phyloP scores from a whole-genome alignment of 2,797 vertebrate species.

The Heliangelus exortis region DNA sequence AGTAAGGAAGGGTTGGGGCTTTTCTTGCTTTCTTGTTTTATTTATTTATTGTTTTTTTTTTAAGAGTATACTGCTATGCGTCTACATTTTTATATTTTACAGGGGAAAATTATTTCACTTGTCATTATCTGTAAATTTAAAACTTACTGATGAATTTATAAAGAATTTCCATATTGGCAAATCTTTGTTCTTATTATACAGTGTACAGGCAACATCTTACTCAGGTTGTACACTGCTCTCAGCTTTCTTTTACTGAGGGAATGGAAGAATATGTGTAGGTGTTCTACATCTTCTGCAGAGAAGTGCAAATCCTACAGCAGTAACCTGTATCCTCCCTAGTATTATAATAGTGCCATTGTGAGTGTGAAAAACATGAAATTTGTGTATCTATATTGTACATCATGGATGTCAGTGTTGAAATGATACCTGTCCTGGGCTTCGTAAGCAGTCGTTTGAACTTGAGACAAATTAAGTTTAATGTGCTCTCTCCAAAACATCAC shows the following conservation, averaged over 20 bases:
- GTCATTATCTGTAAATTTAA: background rate
- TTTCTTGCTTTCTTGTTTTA: too few species aligned
- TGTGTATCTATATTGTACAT: background rate
- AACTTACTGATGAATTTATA: background rate
- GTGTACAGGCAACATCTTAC: background rate
- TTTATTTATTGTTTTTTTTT: background rate
- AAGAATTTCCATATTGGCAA: background rate
- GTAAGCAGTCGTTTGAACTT: slow-evolving; percentile 10
- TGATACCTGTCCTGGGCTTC: background rate
- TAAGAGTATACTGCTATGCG: background rate
- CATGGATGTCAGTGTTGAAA: background rate
- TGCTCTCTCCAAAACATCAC: background rate
- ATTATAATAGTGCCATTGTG: background rate
- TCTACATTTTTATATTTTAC: background rate
- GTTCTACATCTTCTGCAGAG: background rate
- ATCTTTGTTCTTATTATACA: background rate
- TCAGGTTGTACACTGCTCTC: background rate
- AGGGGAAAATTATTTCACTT: background rate
- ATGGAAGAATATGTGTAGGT: background rate
- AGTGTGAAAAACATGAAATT: slow-evolving; percentile 20
- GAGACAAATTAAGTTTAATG: background rate
- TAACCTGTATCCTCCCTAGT: background rate
- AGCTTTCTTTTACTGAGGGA: background rate
- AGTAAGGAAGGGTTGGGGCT: background rate
- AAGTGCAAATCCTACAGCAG: background rate